Conservation (phyloP, 2,888 invertebrate species). For the Sisyra nigra region DNA sequence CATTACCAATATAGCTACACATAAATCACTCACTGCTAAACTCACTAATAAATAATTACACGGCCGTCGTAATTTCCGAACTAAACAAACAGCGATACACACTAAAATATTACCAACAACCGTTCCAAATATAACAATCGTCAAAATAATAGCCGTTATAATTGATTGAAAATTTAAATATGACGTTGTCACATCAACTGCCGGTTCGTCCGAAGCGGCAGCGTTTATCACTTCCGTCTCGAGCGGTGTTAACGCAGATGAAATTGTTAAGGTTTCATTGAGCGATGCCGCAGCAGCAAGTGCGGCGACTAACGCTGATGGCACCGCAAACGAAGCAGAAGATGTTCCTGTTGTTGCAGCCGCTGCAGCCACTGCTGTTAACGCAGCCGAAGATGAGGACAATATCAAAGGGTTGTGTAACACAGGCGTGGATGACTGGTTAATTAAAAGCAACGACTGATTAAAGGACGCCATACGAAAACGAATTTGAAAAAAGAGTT, state of each 20-base stretch:
- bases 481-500: neutral
- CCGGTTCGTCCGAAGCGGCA: conserved; percentile 10
- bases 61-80: conserved; percentile 74
- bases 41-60: conserved; percentile 89
- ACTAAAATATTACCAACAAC: conserved; percentile 84
- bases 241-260: conserved; percentile 15
- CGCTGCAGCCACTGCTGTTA: neutral
- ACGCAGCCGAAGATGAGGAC: neutral
- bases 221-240: conserved; percentile 15
- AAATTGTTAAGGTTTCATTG: conserved; percentile 12
- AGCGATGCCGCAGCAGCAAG: too few species aligned
- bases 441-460: conserved; percentile 11
- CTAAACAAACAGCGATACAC: conserved; percentile 89
- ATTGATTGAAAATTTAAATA: conserved; percentile 34
- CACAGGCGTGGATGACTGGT: neutral
- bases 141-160: conserved; percentile 52
- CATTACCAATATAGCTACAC: conserved; percentile 93
- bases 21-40: conserved; percentile 88
- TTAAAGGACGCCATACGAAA: conserved; percentile 27
- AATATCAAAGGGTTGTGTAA: conserved; percentile 1
- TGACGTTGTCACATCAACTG: conserved; percentile 5
- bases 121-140: conserved; percentile 62
- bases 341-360: neutral
- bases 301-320: conserved; percentile 9
- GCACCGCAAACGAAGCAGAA: conserved; percentile 4